Evolutionary conservation across 1,140 invertebrate genomes (phyloP).

Genomic region (Popillia japonica): DNA sequence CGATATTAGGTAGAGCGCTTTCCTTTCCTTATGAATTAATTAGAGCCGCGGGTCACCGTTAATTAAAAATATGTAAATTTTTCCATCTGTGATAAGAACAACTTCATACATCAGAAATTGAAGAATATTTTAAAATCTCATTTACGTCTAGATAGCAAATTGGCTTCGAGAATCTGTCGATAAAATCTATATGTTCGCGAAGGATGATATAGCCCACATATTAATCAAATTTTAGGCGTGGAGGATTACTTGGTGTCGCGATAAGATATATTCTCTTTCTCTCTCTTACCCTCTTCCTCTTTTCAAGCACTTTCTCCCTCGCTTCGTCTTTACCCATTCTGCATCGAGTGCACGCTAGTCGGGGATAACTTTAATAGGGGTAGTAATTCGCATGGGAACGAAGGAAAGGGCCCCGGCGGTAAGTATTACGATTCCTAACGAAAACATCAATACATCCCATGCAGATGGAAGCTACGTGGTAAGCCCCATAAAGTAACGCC

Average conservation of each 20-base stretch:
- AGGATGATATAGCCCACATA: constrained; percentile 28
- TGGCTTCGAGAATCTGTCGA: constrained; percentile 26
- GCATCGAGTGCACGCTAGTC: constrained; percentile 16
- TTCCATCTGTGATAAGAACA: background rate
- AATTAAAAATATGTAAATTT: constrained; percentile 30
- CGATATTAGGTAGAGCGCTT: no score
- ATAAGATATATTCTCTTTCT: constrained; percentile 5
- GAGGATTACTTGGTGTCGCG: constrained; percentile 18
- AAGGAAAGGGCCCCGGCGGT: constrained; percentile 7
- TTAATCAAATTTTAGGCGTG: constrained; percentile 31
- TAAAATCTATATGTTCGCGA: constrained; percentile 29
- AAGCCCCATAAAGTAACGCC: background rate
- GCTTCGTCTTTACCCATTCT: constrained; percentile 6
- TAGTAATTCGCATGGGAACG: constrained; percentile 26
- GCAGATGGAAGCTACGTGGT: constrained; percentile 22
- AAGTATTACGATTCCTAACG: constrained; percentile 29
- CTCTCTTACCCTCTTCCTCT: no score
- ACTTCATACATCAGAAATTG: background rate
- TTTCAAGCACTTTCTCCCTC: background rate
- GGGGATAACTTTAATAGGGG: constrained; percentile 28
- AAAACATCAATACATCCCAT: constrained; percentile 29
- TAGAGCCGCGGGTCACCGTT: background rate
- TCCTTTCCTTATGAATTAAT: background rate
- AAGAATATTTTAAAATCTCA: constrained; percentile 31
- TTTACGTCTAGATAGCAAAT: constrained; percentile 8